Evolutionary conservation across 2,113 vertebrate species (phyloP), one percentile per base, ranked within the genome.

Genomic region (Hippolais icterina): DNA sequence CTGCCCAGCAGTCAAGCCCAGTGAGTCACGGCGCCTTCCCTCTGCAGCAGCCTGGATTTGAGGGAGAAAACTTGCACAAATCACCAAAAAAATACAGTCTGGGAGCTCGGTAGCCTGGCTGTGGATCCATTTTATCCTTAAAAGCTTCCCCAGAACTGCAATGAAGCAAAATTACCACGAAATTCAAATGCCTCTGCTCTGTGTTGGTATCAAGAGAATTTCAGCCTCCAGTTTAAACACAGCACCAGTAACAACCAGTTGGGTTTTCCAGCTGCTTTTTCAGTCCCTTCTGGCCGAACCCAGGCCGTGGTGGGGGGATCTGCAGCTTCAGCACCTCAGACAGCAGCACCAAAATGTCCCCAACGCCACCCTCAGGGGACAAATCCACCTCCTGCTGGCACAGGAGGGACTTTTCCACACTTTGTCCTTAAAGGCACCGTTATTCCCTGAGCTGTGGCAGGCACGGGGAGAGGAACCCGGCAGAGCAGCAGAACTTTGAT

Each of bases 251-350:
- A 39, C 20, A 18, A 53, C 50, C 46, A 35, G 33, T 46, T 31
- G 2, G 76, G 11, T 11, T 49, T 46, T 9, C 33, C 81, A 63
- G 66, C 47, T 11, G 31, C 31, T 41, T 29, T 15, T 7, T 11
- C 75, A 63, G 41, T 0, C 11, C 44, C 44, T 76, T 10, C 17
- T n/a, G 37, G 74, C 41, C 52, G 5, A 17, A 29, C 20, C 39
- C 39, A 33, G 59, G 24, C 35, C 6, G 18, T 12, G 54, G 6
- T 19, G 53, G 61, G 83, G 80, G 41, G 11, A 59, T 16, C 31
- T 53, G 50, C 29, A 2, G 25, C 74, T 94, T 90, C 90, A 95
- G 94, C 90, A 90, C 92, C 92, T 83, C 52, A 91, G 95, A 87
- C 91, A 97, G 95, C 95, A 93, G 93, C 86, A 25, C 1, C 35